Base-by-base conservation (phyloP, 2,888 invertebrate species). In the Drosophila tanythrix region DNA sequence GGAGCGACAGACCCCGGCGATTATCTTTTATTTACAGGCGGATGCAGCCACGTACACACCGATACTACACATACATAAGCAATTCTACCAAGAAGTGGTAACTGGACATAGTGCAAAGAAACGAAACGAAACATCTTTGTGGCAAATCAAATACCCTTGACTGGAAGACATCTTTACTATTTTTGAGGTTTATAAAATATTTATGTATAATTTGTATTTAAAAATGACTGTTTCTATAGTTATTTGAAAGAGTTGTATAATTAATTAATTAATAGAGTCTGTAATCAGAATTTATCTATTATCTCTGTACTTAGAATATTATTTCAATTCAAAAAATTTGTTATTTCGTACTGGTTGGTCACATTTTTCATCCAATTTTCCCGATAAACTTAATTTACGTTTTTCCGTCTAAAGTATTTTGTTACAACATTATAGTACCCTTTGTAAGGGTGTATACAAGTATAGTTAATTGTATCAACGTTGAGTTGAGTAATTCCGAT, bases 11-110 rank as follows among this genome's bases (percentile, higher is more conserved):
- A 68, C 63, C 61, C 60, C 52, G 56, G 78, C 75, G 76, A 76
- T 84, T 84, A 87, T 85, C 69, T 79, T 84, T 82, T 82, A 85
- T 85, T 85, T 72, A 85, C 81, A 76, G 65, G 46, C 69, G 53
- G 38, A 57, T 15, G 31, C 29, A 55, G 18, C 40, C 57, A 74
- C 63, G 50, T 18, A 48, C 53, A 36, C 36, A 55, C 11, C 15
- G 6, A 51, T 25, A 51, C 46, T 46, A 40, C 38, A 51, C 48
- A 56, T 51, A 40, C 43, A 62, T 31, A 51, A 43, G 43, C 21
- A 48, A 25, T 53, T 21, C 13, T 21, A 21, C 50, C 48, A 29
- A 27, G 48, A 53, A 55, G 46, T n/a, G 56, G 36, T 66, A 71
- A 66, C 59, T 59, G 62, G 58, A 53, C 58, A 66, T 66, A 31